Base-by-base conservation (phyloP, 2,113 vertebrate genomes). In the Actenoides lindsayi region DNA sequence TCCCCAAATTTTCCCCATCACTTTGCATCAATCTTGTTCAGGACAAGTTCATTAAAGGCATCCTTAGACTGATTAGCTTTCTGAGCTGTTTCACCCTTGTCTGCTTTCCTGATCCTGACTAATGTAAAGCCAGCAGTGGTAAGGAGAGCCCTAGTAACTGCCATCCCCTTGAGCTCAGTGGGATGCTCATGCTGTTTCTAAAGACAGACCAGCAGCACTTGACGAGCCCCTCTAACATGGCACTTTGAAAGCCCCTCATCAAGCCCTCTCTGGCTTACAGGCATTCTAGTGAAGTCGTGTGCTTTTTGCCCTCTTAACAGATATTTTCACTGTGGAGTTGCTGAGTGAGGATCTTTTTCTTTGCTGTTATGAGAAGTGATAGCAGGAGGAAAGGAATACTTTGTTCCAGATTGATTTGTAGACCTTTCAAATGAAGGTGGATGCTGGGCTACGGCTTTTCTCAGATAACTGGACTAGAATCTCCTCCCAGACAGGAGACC, bases 81-180 rank as follows among this genome's bases (percentile, higher is more conserved):
- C 54, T 69, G 4, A 11, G 33, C 39, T 17, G 19, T 78, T 86
- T 73, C 88, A 70, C 33, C 83, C 64, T 63, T 81, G 63, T 51
- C 82, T 95, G 83, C 92, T 84, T 53, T 76, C 48, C 80, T 81
- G 51, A 78, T 71, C 64, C 73, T 64, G 71, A 44, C 70, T 70
- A 68, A 46, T 41, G 62, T 37, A 54, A 60, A 80, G 48, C 21
- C 56, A 77, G 63, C 31, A 39, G 8, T 9, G 83, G 30, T 20
- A 64, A 74, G n/a, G 54, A 92, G 24, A 75, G 42, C 54, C 51
- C 64, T 56, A 10, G 30, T 37, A 51, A 54, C 48, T 81, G 46
- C 54, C 30, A 7, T 46, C 39, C 76, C 46, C 39, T 37, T 9
- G 31, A 74, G 46, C 6, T 51, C 0, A 2, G 33, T 0, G 1